Evolutionary conservation across 2,888 invertebrate species (phyloP).

Genomic region (Drosophila lacicola): DNA sequence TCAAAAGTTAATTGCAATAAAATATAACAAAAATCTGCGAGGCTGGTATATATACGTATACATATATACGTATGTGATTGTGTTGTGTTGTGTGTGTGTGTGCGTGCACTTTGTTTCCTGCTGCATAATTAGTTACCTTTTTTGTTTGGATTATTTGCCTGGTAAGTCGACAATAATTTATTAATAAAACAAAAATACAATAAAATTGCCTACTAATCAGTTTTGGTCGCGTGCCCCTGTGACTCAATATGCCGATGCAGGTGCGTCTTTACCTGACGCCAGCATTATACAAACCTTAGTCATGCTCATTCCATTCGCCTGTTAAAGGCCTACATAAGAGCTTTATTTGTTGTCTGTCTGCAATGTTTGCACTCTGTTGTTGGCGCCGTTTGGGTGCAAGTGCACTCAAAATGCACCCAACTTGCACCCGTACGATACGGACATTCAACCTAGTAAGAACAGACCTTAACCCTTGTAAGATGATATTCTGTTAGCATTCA

Average conservation of each 20-base stretch:
- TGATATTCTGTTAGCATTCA: constrained; percentile 6
- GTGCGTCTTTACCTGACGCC: constrained; percentile 13
- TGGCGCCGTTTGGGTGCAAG: constrained; percentile 42
- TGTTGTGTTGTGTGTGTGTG: constrained; percentile 15
- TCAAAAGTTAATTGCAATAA: constrained; percentile 3
- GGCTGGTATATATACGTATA: constrained; percentile 24
- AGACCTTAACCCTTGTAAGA: constrained; percentile 12
- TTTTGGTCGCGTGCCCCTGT: constrained; percentile 24
- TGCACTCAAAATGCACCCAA: constrained; percentile 56
- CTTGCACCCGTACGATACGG: constrained; percentile 7
- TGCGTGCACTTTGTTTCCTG: constrained; percentile 44
- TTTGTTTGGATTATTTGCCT: constrained; percentile 30
- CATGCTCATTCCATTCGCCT: constrained; percentile 22
- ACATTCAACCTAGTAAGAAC: constrained; percentile 8
- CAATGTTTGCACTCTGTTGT: constrained; percentile 31
- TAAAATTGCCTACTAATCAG: constrained; percentile 17
- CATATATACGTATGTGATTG: constrained; percentile 19
- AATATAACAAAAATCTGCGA: constrained; percentile 5
- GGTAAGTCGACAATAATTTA: constrained; percentile 27
- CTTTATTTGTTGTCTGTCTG: constrained; percentile 13
- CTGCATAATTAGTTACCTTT: constrained; percentile 30
- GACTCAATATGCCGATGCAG: constrained; percentile 22
- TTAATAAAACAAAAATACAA: neutral
- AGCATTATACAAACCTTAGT: constrained; percentile 29
- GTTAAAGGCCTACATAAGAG: constrained; percentile 3